These are phyloP conservation scores for Thalassaphorura encarpata DNA, from an alignment of 1,140 invertebrate species.

Conservation along the genomic window DNA sequence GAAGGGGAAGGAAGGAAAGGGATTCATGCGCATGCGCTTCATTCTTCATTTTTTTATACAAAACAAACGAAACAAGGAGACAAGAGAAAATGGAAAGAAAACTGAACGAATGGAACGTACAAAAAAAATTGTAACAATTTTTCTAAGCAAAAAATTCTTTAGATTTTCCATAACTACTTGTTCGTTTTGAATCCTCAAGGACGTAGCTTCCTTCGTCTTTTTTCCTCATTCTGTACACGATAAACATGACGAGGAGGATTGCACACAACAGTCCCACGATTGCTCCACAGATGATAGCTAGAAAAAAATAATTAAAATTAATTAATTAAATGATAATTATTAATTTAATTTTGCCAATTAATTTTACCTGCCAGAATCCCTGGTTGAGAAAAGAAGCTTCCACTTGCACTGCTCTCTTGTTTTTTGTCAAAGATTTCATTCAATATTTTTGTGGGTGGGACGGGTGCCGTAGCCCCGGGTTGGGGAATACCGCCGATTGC, in stretches of 20 bases:
- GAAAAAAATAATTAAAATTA: constrained; percentile 39
- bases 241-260: constrained; percentile 98
- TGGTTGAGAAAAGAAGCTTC: constrained; percentile 87
- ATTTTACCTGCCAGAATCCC: constrained; percentile 79
- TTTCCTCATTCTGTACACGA: constrained; percentile 98
- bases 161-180: constrained; percentile 46
- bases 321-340: background rate
- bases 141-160: constrained; percentile 32
- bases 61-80: background rate
- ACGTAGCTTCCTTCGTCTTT: constrained; percentile 99
- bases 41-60: too few species aligned
- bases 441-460: too few species aligned
- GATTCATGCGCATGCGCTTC: background rate
- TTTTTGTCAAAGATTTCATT: constrained; percentile 15
- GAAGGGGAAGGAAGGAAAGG: too few species aligned
- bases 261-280: constrained; percentile 94
- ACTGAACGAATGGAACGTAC: background rate
- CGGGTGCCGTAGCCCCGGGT: background rate
- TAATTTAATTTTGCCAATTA: too few species aligned
- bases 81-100: background rate
- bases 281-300: constrained; percentile 96
- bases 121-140: background rate
- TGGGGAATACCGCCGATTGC: background rate
- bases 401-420: constrained; percentile 11
- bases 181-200: constrained; percentile 90